Percentiles rank a stretch among this genome's conserved stretches.
These are phyloP conservation scores for Andrena dorsata DNA, from an alignment of 2,888 invertebrate species.

Conservation along the genomic window DNA sequence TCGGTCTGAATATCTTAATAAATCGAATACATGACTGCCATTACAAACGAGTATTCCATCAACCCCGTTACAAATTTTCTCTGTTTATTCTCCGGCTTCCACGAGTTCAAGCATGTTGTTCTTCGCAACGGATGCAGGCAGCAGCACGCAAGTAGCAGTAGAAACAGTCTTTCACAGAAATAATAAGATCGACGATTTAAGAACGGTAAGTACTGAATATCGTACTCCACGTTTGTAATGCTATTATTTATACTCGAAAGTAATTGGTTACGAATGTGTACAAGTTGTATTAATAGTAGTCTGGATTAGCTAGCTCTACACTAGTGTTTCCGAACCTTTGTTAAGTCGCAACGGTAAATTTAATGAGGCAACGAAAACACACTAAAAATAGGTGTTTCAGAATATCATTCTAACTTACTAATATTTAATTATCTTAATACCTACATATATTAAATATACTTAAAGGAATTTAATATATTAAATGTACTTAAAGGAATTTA, in stretches of 20 bases:
- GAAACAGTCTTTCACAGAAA: neutral
- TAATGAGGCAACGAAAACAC: no score
- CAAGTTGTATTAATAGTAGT: no score
- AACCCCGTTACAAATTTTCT: neutral
- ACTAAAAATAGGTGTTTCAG: no score
- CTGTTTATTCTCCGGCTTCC: neutral
- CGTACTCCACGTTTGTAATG: neutral
- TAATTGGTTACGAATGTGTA: no score
- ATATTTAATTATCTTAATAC: no score
- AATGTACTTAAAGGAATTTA: no score
- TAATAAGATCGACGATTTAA: neutral
- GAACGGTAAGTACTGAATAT: constrained; percentile 1
- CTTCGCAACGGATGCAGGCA: neutral
- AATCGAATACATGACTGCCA: constrained; percentile 74
- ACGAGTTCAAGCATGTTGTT: neutral
- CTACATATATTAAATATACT: no score
- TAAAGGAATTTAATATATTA: no score
- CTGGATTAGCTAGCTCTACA: no score
- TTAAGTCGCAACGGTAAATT: no score
- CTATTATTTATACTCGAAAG: neutral
- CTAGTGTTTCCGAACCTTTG: no score
- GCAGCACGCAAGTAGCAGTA: neutral
- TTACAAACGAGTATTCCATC: constrained; percentile 56
- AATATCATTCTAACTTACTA: no score
- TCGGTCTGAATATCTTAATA: constrained; percentile 75